Percentiles rank a stretch among this genome's conserved stretches.
Evolutionary conservation across 53 echinoderm and acorn worm genomes (phyloP).

Genomic region (Arbacia lixula): DNA sequence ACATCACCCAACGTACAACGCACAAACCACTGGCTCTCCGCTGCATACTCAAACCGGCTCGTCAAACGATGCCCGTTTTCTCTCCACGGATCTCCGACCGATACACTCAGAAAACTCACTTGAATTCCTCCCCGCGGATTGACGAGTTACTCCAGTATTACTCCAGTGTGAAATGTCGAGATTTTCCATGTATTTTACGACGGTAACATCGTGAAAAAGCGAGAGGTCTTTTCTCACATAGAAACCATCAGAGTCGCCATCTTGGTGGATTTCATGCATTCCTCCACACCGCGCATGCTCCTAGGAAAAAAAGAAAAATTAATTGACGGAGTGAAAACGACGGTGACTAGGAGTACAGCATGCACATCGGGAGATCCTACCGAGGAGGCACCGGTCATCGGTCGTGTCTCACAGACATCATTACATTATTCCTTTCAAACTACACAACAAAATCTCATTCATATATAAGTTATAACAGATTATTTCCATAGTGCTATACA

Average conservation of each 20-base stretch:
- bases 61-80: slow-evolving; percentile 27
- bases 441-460: no score
- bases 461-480: no score
- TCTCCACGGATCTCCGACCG: background rate
- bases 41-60: slow-evolving; percentile 42
- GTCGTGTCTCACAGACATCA: background rate
- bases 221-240: slow-evolving; percentile 54
- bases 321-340: slow-evolving; percentile 41
- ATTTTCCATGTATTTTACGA: slow-evolving; percentile 28
- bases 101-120: slow-evolving; percentile 29
- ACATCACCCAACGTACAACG: slow-evolving; percentile 24
- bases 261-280: slow-evolving; percentile 51
- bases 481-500: no score
- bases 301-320: slow-evolving; percentile 50
- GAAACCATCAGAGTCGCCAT: slow-evolving; percentile 54
- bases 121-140: slow-evolving; percentile 9
- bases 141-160: slow-evolving; percentile 42
- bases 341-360: slow-evolving; percentile 10
- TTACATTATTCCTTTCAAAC: no score
- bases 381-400: background rate
- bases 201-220: slow-evolving; percentile 48
- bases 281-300: slow-evolving; percentile 56
- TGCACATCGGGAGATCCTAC: background rate
- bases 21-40: slow-evolving; percentile 20
- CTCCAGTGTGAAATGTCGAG: slow-evolving; percentile 26